Base-by-base conservation (phyloP, 2,888 invertebrate genomes). In the Margaritifera margaritifera region DNA sequence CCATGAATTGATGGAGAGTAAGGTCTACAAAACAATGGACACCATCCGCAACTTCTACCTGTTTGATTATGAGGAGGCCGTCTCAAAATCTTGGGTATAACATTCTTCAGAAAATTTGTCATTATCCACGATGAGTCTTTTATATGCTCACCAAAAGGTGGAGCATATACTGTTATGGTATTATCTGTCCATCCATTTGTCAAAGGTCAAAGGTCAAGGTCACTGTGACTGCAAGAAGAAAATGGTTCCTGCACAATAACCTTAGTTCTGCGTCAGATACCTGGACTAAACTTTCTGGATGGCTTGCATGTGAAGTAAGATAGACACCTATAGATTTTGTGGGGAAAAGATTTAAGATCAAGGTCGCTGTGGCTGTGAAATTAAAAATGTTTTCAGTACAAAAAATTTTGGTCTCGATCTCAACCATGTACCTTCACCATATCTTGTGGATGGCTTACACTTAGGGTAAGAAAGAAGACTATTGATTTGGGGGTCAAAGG, bases 1-100 rank as follows among this genome's bases (percentile, higher is more conserved):
- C 31, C 81, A 83, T 53, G 77, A 84, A 25, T 77, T 88, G 57
- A 86, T 89, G 84, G 74, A 84, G 54, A 79, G 72, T 25, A 83
- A 87, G 74, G 86, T 89, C 27, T 81, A 80, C 65, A 78, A 74
- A 11, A 81, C 84, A 27, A 84, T 89, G 42, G 74, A 80, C 8
- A 82, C 74, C 8, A 88, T 89, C 71, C 72, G 75, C 42, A 80
- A 84, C 68, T 87, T 88, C 81, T 84, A 84, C 66, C 81, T 89
- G 60, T 88, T 87, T 80, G 87, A 89, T 71, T 80, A 84, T 64
- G 83, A 88, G 18, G 78, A 83, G 22, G 88, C 87, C 18, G 86
- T 88, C 77, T 85, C 87, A 19, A 83, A 75, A 58, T 81, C 84
- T 42, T 89, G 89, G 89, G 88, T 89, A 72, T 72, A 82, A 63